Evolutionary conservation across 1,140 invertebrate species (phyloP), one percentile per base, ranked within the genome.

Genomic region (Rhopalosiphum padi): DNA sequence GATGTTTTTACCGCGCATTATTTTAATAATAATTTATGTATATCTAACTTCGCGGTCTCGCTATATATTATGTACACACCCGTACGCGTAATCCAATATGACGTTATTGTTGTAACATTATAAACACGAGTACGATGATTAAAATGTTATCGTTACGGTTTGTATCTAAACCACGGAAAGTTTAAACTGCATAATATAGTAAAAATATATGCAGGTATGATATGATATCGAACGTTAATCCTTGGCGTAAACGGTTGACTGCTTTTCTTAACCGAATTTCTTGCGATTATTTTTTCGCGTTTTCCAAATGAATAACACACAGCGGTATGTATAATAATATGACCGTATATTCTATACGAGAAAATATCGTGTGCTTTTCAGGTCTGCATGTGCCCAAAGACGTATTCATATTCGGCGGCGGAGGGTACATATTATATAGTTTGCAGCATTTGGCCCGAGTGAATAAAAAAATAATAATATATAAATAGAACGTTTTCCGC

Each of bases 401-500:
- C 9, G 83, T 43, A 60, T 68, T 18, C 60, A n/a, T 77, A n/a
- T 77, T 43, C 9, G 37, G 37, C 21, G 23, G 37, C 0, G 11
- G 9, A 41, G 22, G 22, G 41, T 25, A 5, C 23, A 85, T 37
- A 30, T 25, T 60, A 60, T 83, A 83, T 83, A 23, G 77, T 35
- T 9, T 23, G 23, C 41, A 37, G 41, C 37, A 23, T 85, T 30
- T 43, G 37, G 35, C 83, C 83, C 35, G 9, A 43, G 37, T 23
- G 83, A 43, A 85, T 9, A 43, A 85, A 85, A 85, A 85, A 85
- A 85, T 41, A 87, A 51, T 30, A 35, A 89, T 48, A 89, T 53
- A 53, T 48, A 89, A 89, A 89, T 89, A 89, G n/a, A 89, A 53
- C 48, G 87, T 48, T 87, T 87, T 48, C 30, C 43, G 11, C 41